These are phyloP conservation scores for Psylliodes chrysocephalus DNA, from an alignment of 2,888 invertebrate genomes.

Conservation along the genomic window DNA sequence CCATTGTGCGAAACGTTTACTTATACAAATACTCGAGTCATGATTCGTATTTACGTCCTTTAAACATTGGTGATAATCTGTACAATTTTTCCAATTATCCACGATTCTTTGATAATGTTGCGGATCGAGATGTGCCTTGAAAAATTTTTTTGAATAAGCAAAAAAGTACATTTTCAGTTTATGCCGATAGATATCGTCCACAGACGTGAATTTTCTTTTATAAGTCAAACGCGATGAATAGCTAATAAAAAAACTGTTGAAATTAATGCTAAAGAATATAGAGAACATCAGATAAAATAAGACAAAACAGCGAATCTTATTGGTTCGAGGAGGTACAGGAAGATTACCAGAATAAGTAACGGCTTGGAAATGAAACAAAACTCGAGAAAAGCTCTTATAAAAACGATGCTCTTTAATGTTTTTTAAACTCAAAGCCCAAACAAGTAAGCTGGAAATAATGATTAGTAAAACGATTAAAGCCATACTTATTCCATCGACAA, in stretches of 20 bases:
- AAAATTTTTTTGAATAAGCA: slow-evolving; percentile 14
- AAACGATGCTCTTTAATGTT: slow-evolving; percentile 3
- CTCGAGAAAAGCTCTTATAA: slow-evolving; percentile 20
- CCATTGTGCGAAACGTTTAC: slow-evolving; percentile 14
- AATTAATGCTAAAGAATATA: neutral
- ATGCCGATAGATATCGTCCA: slow-evolving; percentile 30
- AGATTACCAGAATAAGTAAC: slow-evolving; percentile 3
- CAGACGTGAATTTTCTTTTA: slow-evolving; percentile 24
- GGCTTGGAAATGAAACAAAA: slow-evolving; percentile 14
- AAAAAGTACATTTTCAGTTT: slow-evolving; percentile 32
- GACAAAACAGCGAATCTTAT: slow-evolving; percentile 25
- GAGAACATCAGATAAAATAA: slow-evolving; percentile 21
- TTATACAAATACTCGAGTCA: slow-evolving; percentile 29
- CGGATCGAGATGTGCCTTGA: neutral
- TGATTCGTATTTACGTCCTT: slow-evolving; percentile 20
- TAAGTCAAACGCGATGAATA: slow-evolving; percentile 24
- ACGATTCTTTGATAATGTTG: neutral
- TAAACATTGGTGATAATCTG: slow-evolving; percentile 20
- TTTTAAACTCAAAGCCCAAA: slow-evolving; percentile 22
- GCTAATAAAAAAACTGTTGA: slow-evolving; percentile 30
- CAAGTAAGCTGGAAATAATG: slow-evolving; percentile 4
- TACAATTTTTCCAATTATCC: slow-evolving; percentile 23
- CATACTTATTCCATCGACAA: slow-evolving; percentile 8
- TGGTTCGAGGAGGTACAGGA: slow-evolving; percentile 15
- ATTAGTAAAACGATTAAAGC: slow-evolving; percentile 4